Percentiles rank a stretch among this genome's conserved stretches.
phyloP scores from a whole-genome alignment of 2,113 vertebrate species.

The Tyto alba region DNA sequence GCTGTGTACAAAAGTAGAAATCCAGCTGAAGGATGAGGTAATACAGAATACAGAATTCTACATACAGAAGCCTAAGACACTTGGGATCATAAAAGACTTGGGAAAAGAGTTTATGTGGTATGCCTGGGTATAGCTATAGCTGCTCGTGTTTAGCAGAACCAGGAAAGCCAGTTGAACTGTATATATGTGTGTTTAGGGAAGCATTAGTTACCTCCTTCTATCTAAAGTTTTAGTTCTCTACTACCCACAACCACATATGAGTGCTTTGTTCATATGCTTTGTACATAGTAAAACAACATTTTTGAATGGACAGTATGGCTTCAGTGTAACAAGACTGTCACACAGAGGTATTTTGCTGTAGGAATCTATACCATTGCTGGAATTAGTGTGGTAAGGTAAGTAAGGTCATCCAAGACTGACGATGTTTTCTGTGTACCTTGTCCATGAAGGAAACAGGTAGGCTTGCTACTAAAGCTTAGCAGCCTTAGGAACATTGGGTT shows the following conservation, averaged over 20 bases:
- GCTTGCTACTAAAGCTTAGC: neutral
- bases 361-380: neutral
- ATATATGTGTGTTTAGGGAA: neutral
- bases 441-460: neutral
- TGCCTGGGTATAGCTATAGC: neutral
- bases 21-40: neutral
- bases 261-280: neutral
- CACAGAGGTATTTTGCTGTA: neutral
- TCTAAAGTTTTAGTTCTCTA: neutral
- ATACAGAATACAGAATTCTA: too few relatives aligned
- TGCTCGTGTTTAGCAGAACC: neutral
- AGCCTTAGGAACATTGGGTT: neutral
- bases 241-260: accelerated
- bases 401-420: neutral
- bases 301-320: neutral
- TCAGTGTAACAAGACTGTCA: neutral
- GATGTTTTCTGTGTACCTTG: neutral
- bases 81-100: neutral
- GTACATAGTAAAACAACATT: neutral
- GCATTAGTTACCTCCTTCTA: neutral
- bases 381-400: neutral
- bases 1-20: neutral
- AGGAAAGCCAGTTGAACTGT: neutral
- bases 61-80: neutral
- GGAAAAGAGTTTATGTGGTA: neutral